A percentile compares a stretch with the other conserved stretches of the same genome.
These are phyloP conservation scores for Rhea americana DNA, from an alignment of 2,113 vertebrate species.

Conservation along the genomic window DNA sequence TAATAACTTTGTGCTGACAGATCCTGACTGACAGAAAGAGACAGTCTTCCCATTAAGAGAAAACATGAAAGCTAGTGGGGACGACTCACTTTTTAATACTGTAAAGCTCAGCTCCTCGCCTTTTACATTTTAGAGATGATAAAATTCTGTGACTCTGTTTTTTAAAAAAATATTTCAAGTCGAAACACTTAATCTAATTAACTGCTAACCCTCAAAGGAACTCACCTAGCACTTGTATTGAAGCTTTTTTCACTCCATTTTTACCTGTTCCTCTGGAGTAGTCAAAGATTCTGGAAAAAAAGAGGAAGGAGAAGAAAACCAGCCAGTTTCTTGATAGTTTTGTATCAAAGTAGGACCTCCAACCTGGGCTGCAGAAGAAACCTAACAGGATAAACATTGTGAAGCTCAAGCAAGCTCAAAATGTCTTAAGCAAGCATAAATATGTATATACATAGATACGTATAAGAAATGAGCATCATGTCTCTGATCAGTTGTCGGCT, in stretches of 20 bases:
- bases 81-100: not conserved
- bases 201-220: slow-evolving; percentile 25
- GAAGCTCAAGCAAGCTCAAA: not conserved
- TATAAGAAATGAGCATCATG: not conserved
- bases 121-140: not conserved
- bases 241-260: not conserved
- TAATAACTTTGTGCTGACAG: slow-evolving; percentile 10
- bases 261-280: not conserved
- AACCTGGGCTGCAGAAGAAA: not conserved
- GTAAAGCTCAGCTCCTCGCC: not conserved
- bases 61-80: slow-evolving; percentile 33
- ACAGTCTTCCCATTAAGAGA: slow-evolving; percentile 27
- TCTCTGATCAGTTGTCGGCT: not conserved
- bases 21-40: slow-evolving; percentile 50
- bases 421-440: not conserved
- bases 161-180: not conserved
- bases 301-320: not conserved
- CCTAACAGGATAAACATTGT: not conserved
- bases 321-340: not conserved
- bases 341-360: not conserved
- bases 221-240: not conserved
- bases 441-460: not conserved
- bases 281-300: not conserved
- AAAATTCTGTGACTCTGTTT: not conserved
- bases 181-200: slow-evolving; percentile 61